Conservation (phyloP, 2,113 vertebrate genomes). For the Myotis brandtii region DNA sequence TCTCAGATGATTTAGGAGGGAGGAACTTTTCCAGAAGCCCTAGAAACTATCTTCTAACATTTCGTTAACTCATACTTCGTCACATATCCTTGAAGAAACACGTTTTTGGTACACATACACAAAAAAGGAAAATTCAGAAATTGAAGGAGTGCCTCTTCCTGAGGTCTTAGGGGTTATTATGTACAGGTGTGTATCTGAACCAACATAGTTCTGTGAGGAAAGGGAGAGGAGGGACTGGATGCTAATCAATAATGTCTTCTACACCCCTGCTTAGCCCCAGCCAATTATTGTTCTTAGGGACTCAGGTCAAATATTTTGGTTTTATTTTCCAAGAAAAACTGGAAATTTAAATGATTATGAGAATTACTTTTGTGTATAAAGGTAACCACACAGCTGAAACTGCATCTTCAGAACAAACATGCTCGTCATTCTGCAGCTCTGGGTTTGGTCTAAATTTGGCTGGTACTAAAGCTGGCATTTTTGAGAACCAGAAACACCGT, state of each 20-base stretch:
- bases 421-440: not conserved
- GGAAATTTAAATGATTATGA: not conserved
- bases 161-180: not conserved
- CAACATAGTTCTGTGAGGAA: not conserved
- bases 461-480: not conserved
- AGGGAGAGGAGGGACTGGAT: fast-evolving
- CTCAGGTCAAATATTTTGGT: not conserved
- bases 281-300: not conserved
- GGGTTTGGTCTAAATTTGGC: not conserved
- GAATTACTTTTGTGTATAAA: not conserved
- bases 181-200: not conserved
- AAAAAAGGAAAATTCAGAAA: not conserved
- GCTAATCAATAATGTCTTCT: fast-evolving
- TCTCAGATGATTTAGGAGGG: not conserved
- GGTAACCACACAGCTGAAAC: not conserved
- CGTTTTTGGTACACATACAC: not conserved
- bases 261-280: not conserved
- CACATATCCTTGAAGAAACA: not conserved
- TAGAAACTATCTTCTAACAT: not conserved
- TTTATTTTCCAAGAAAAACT: not conserved
- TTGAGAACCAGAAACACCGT: not conserved
- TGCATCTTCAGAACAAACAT: not conserved
- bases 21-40: not conserved
- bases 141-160: not conserved
- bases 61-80: not conserved